Percentiles rank a stretch among this genome's conserved stretches.
Evolutionary conservation across 2,888 invertebrate species (phyloP).

Genomic region (Gnatocerus cornutus): DNA sequence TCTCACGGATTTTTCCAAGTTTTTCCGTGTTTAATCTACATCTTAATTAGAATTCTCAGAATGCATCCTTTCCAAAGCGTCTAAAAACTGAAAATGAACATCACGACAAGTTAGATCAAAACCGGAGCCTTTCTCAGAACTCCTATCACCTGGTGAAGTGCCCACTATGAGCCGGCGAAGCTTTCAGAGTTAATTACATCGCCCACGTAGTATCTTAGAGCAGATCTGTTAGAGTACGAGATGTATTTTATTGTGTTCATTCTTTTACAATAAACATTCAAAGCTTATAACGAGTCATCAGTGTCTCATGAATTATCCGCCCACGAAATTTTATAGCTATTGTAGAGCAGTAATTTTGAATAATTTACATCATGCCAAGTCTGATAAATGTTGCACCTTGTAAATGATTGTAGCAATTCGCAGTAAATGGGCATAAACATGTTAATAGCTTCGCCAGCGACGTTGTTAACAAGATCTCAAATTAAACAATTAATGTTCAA

Average conservation of each 20-base stretch:
- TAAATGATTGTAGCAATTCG: conserved; percentile 34
- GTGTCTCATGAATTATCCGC: conserved; percentile 51
- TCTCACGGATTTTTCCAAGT: too few relatives aligned
- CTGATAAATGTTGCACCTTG: conserved; percentile 42
- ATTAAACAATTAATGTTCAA: conserved; percentile 46
- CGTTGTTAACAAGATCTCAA: conserved; percentile 46
- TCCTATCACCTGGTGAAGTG: not conserved
- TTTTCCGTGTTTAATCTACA: too few relatives aligned
- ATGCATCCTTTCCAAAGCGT: too few relatives aligned
- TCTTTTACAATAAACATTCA: conserved; percentile 50
- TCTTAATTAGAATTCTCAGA: too few relatives aligned
- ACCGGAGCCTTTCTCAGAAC: too few relatives aligned
- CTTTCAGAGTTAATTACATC: conserved; percentile 12
- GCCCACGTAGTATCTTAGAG: conserved; percentile 11
- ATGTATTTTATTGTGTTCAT: conserved; percentile 37
- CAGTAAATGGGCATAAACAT: conserved; percentile 44
- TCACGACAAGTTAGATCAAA: too few relatives aligned
- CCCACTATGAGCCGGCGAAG: not conserved
- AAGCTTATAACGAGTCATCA: conserved; percentile 50
- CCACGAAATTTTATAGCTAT: conserved; percentile 46
- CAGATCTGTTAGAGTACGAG: conserved; percentile 3
- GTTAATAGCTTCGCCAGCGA: conserved; percentile 39
- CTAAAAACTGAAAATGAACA: too few relatives aligned
- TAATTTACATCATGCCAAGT: conserved; percentile 46
- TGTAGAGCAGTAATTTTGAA: conserved; percentile 44